Conservation (phyloP, 1,140 invertebrate species). For the Ceratina japonica region DNA sequence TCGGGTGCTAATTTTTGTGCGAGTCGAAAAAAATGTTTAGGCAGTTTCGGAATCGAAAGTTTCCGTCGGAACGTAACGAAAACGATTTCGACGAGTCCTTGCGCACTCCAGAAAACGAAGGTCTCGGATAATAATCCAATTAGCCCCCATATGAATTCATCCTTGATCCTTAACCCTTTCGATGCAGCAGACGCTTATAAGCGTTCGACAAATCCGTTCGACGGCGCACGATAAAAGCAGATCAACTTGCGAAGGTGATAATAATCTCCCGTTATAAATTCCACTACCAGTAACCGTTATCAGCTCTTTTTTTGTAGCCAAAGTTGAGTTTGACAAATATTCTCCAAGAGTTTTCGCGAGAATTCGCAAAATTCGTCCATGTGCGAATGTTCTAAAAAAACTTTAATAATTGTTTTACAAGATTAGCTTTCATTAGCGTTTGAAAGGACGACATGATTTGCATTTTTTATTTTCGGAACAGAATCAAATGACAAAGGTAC, state of each 20-base stretch:
- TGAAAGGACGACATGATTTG: neutral
- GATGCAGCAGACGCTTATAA: constrained; percentile 27
- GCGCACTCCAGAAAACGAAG: constrained; percentile 23
- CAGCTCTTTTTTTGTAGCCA: too few relatives aligned
- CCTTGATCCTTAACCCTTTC: constrained; percentile 45
- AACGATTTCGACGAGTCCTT: neutral
- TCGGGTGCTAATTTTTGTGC: too few relatives aligned
- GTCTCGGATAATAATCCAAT: constrained; percentile 42
- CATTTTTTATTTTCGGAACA: too few relatives aligned
- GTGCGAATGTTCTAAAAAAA: too few relatives aligned
- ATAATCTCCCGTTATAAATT: too few relatives aligned
- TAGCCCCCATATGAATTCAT: constrained; percentile 41
- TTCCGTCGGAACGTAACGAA: neutral
- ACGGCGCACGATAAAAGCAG: neutral
- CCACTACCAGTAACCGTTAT: too few relatives aligned
- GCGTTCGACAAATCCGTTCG: constrained; percentile 34
- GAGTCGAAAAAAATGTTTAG: neutral
- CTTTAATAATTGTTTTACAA: neutral
- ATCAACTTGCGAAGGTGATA: neutral
- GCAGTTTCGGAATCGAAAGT: neutral
- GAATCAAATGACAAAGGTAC: too few relatives aligned
- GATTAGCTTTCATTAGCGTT: neutral
- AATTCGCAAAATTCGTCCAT: too few relatives aligned
- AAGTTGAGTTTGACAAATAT: too few relatives aligned
- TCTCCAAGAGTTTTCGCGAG: too few relatives aligned